Conservation (phyloP, 2,888 invertebrate genomes). For the Crepidodera aurea region DNA sequence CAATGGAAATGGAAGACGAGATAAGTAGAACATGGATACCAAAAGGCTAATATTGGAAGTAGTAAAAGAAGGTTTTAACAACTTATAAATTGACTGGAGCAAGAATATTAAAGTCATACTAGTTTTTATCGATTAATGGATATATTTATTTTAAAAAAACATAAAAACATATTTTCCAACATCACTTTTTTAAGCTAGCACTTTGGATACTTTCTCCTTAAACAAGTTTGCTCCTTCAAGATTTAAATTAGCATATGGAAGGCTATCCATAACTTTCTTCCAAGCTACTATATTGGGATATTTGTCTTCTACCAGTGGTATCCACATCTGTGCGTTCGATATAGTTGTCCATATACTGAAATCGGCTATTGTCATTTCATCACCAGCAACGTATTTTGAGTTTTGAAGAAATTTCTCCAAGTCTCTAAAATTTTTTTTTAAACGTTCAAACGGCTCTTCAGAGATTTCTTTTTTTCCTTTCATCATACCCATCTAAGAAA, state of each 20-base stretch:
- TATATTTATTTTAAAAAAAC: too few relatives aligned
- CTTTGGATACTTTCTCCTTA: too few relatives aligned
- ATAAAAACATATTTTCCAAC: too few relatives aligned
- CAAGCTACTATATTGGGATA: slow-evolving; percentile 50
- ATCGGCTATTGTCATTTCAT: slow-evolving; percentile 47
- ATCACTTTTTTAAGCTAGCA: too few relatives aligned
- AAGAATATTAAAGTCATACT: too few relatives aligned
- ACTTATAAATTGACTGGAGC: too few relatives aligned
- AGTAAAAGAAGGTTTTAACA: too few relatives aligned
- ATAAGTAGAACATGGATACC: too few relatives aligned
- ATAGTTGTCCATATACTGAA: slow-evolving; percentile 28
- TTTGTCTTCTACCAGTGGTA: slow-evolving; percentile 10
- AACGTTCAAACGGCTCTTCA: not conserved
- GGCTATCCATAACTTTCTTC: slow-evolving; percentile 48
- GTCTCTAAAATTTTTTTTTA: not conserved
- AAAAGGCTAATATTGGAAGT: too few relatives aligned
- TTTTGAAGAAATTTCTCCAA: slow-evolving; percentile 42
- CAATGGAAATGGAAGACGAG: too few relatives aligned
- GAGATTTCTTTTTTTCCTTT: not conserved
- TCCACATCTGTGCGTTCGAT: slow-evolving; percentile 10
- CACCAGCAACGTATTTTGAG: slow-evolving; percentile 63
- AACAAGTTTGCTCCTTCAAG: not conserved
- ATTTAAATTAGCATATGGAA: slow-evolving; percentile 23
- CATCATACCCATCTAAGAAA: not conserved
- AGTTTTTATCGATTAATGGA: too few relatives aligned